phyloP scores from a whole-genome alignment of 1,140 invertebrate genomes.

The Euura saliciscinereae region DNA sequence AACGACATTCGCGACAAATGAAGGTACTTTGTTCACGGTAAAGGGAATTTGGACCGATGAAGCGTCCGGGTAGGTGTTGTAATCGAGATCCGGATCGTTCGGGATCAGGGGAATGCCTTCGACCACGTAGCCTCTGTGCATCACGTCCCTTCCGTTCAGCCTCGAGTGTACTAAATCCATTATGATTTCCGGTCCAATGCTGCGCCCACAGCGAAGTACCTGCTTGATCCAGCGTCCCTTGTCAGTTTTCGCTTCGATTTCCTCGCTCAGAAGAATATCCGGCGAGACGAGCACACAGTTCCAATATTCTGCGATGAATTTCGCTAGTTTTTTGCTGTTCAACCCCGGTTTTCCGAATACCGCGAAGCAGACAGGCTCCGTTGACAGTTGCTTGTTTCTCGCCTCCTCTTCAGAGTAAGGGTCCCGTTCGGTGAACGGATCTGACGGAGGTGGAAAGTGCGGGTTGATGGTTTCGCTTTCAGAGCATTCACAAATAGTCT shows the following conservation, averaged over 20 bases:
- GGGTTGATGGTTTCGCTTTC: conserved; percentile 4
- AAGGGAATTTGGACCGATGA: neutral
- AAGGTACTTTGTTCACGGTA: neutral
- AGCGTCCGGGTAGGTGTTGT: conserved; percentile 10
- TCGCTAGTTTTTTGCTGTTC: conserved; percentile 57
- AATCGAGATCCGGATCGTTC: conserved; percentile 43
- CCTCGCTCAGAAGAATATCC: conserved; percentile 58
- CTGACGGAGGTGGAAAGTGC: conserved; percentile 20
- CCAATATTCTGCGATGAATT: conserved; percentile 60
- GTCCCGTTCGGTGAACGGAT: conserved; percentile 26
- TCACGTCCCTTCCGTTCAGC: conserved; percentile 54
- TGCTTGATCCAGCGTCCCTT: conserved; percentile 61
- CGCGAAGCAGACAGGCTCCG: conserved; percentile 61
- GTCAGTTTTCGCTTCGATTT: conserved; percentile 57
- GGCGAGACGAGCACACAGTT: conserved; percentile 65
- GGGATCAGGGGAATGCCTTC: conserved; percentile 65
- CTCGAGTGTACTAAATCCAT: conserved; percentile 57
- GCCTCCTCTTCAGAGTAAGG: conserved; percentile 51
- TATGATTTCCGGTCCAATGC: conserved; percentile 55
- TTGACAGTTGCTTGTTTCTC: conserved; percentile 56
- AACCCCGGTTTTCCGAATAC: conserved; percentile 65
- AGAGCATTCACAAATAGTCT: neutral
- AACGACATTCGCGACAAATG: neutral
- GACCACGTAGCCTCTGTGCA: conserved; percentile 65
- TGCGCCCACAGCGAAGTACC: conserved; percentile 59